Evolutionary conservation across 2,113 vertebrate genomes (phyloP).

Genomic region (Carassius gibelio): DNA sequence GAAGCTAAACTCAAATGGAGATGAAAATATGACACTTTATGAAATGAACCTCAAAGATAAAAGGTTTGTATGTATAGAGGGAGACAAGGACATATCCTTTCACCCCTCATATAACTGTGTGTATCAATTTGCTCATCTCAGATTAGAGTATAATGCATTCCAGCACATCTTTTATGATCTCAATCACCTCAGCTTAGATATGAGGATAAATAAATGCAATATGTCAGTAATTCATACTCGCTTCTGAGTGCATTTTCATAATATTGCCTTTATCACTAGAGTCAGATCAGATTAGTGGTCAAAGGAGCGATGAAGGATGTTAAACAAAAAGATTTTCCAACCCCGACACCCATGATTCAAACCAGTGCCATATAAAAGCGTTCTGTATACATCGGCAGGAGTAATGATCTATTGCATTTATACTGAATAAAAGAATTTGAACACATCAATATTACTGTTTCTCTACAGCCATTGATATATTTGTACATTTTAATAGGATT

Average conservation of each 20-base stretch:
- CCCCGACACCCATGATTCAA: not conserved
- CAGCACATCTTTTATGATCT: slow-evolving; percentile 36
- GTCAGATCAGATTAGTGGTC: slow-evolving; percentile 34
- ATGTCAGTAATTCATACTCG: slow-evolving; percentile 16
- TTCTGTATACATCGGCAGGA: not conserved
- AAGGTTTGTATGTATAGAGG: slow-evolving; percentile 74
- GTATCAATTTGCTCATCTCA: not conserved
- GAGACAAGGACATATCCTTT: not conserved
- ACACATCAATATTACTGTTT: not conserved
- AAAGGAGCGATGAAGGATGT: slow-evolving; percentile 33
- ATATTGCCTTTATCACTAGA: slow-evolving; percentile 4
- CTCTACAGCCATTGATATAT: not conserved
- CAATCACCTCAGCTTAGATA: slow-evolving; percentile 3
- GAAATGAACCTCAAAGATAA: slow-evolving; percentile 91
- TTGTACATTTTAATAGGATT: not conserved
- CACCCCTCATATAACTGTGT: not conserved
- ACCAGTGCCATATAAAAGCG: not conserved
- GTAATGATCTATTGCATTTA: not conserved
- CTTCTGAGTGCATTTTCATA: slow-evolving; percentile 1
- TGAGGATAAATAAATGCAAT: slow-evolving; percentile 18
- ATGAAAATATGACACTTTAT: slow-evolving; percentile 81
- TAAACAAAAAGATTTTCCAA: not conserved
- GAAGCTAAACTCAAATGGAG: slow-evolving; percentile 62
- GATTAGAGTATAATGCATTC: not conserved
- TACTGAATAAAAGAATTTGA: not conserved